These are phyloP conservation scores for Caenorhabditis auriculariae DNA, from an alignment of 2,888 invertebrate genomes.

Conservation along the genomic window DNA sequence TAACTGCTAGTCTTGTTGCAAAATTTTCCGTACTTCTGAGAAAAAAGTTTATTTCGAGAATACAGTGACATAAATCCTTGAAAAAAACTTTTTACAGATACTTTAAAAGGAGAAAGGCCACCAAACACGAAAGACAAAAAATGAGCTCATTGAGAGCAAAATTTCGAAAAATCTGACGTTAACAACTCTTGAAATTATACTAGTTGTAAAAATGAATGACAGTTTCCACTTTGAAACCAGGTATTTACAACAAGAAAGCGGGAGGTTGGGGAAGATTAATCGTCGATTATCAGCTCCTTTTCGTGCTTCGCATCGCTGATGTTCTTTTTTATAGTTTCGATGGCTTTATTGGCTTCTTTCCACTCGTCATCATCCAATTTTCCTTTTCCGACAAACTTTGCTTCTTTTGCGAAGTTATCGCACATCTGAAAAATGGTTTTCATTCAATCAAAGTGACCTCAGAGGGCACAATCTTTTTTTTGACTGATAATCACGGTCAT, in stretches of 20 bases:
- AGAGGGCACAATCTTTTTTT: background rate
- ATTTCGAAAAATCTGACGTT: no score
- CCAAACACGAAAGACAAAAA: no score
- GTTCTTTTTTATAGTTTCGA: slow-evolving; percentile 40
- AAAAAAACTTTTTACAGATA: no score
- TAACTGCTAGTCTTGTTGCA: no score
- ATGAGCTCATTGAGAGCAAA: no score
- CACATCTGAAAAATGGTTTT: slow-evolving; percentile 26
- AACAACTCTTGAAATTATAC: no score
- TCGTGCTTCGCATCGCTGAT: slow-evolving; percentile 38
- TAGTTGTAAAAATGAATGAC: no score
- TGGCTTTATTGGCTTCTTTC: slow-evolving; percentile 40
- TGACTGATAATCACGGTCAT: background rate
- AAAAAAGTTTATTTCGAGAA: background rate
- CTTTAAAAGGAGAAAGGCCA: no score
- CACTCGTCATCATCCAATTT: slow-evolving; percentile 41
- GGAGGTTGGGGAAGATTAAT: slow-evolving; percentile 5
- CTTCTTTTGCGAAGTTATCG: slow-evolving; percentile 42
- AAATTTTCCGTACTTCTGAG: no score
- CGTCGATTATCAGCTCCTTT: slow-evolving; percentile 29
- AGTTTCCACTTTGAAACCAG: no score
- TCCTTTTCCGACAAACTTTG: slow-evolving; percentile 44
- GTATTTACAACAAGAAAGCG: no score
- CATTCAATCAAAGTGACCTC: background rate
- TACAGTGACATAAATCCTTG: no score